phyloP scores from a whole-genome alignment of 1,140 invertebrate genomes.

The Sycophila sp. region DNA sequence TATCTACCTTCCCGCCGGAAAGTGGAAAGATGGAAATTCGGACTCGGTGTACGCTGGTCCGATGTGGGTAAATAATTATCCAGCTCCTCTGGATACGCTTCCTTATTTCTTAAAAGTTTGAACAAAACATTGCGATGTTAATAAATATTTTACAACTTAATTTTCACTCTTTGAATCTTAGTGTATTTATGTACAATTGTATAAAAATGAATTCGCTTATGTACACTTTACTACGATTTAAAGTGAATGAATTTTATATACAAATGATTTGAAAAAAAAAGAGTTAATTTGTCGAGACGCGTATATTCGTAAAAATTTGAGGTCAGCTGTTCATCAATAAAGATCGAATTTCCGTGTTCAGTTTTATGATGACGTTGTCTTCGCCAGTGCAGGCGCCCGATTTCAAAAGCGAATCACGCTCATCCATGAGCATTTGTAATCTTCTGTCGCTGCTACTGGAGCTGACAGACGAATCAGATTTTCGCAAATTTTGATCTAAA shows the following conservation, averaged over 20 bases:
- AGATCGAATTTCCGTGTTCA: slow-evolving; percentile 56
- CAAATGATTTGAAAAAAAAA: background rate
- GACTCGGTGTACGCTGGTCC: slow-evolving; percentile 68
- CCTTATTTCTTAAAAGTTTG: slow-evolving; percentile 70
- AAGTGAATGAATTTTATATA: slow-evolving; percentile 1
- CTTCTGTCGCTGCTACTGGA: slow-evolving; percentile 49
- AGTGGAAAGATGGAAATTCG: slow-evolving; percentile 73
- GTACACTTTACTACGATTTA: slow-evolving; percentile 14
- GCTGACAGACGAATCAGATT: slow-evolving; percentile 24
- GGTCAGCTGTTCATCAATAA: slow-evolving; percentile 44
- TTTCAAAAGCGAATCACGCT: slow-evolving; percentile 56
- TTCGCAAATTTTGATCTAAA: slow-evolving; percentile 38
- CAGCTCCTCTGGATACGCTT: slow-evolving; percentile 73
- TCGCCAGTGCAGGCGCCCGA: slow-evolving; percentile 62
- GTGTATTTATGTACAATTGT: background rate
- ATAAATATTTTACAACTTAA: too few species aligned
- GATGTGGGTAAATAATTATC: slow-evolving; percentile 73
- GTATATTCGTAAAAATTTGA: background rate
- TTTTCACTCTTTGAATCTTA: too few species aligned
- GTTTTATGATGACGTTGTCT: slow-evolving; percentile 55
- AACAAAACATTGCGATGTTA: too few species aligned
- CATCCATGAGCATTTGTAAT: slow-evolving; percentile 50
- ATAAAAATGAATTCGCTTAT: background rate
- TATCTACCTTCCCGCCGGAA: slow-evolving; percentile 80
- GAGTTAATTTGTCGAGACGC: background rate